A percentile compares a stretch with the other conserved stretches of the same genome.
Conservation (phyloP, 2,113 vertebrate species). For the Micronycteris hirsuta region DNA sequence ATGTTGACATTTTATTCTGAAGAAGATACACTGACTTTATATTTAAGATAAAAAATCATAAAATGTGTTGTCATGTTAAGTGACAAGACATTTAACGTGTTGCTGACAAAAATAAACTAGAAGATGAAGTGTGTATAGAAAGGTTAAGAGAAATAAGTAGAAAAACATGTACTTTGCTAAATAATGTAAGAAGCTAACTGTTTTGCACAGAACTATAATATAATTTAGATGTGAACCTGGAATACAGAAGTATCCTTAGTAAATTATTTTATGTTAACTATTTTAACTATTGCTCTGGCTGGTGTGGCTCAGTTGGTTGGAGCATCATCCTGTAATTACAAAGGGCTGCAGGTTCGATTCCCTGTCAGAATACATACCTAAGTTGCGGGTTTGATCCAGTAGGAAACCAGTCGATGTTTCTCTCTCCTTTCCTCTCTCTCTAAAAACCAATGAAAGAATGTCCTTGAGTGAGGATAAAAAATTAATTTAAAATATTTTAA, state of each 20-base stretch:
- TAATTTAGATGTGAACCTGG: background rate
- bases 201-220: slow-evolving; percentile 25
- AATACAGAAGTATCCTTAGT: background rate
- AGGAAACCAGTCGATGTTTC: too few species aligned
- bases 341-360: too few species aligned
- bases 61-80: slow-evolving; percentile 26
- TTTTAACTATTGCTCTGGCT: background rate
- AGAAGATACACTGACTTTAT: slow-evolving; percentile 32
- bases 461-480: too few species aligned
- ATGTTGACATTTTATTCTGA: slow-evolving; percentile 49
- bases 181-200: background rate
- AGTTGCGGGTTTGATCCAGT: too few species aligned
- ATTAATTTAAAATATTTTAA: background rate
- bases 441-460: too few species aligned
- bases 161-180: slow-evolving; percentile 1
- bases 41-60: slow-evolving; percentile 43
- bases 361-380: too few species aligned
- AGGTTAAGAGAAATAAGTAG: slow-evolving; percentile 42
- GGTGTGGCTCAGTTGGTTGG: too few species aligned
- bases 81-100: slow-evolving; percentile 60
- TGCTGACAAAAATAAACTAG: slow-evolving; percentile 51
- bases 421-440: too few species aligned
- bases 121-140: slow-evolving; percentile 10
- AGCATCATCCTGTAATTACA: too few species aligned
- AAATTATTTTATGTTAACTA: background rate